Evolutionary conservation across 1,140 invertebrate species (phyloP), one percentile per base, ranked within the genome.

Genomic region (Elysia chlorotica): DNA sequence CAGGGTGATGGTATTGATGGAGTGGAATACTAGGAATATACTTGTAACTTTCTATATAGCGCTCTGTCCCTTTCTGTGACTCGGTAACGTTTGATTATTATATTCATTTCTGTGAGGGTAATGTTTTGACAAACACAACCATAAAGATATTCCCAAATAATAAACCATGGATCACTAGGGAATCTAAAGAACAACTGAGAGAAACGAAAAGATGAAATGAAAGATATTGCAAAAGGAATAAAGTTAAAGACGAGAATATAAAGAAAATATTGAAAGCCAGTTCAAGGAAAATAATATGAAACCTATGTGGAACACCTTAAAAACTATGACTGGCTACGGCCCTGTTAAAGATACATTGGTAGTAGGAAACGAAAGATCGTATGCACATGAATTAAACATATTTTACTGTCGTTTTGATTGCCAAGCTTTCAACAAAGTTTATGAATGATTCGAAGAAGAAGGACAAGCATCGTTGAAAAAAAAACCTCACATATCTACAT

Each of bases 401-500:
- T 48, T 14, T 14, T 14, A 48, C 10, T 14, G 10, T 48, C 10
- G 25, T 14, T 25, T 14, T 25, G 10, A 59, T 59, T 10, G 56
- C 25, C 6, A 6, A 59, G 56, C n/a, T 48, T 48, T 14, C 41
- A 48, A 14, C 41, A 48, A 48, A 48, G n/a, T n/a, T 48, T 14
- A 14, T 48, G 10, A 14, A 10, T 48, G n/a, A 48, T n/a, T 14
- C 41, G 41, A 48, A 48, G 41, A n/a, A 48, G 10, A n/a, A n/a
- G 10, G 41, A 6, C 10, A 59, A 19, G 6, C 10, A 14, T 25
- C 10, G 28, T 10, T 59, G 10, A 25, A 14, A 59, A 59, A 19
- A 59, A 59, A 59, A 59, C 14, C 82, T 81, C 80, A 85, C 85
- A 74, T 73, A 86, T 76, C 85, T 74, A 62, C 85, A 86, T 33